Percentiles rank a stretch among this genome's conserved stretches.
phyloP scores from a whole-genome alignment of 2,888 invertebrate species.

The Bugulina stolonifera region DNA sequence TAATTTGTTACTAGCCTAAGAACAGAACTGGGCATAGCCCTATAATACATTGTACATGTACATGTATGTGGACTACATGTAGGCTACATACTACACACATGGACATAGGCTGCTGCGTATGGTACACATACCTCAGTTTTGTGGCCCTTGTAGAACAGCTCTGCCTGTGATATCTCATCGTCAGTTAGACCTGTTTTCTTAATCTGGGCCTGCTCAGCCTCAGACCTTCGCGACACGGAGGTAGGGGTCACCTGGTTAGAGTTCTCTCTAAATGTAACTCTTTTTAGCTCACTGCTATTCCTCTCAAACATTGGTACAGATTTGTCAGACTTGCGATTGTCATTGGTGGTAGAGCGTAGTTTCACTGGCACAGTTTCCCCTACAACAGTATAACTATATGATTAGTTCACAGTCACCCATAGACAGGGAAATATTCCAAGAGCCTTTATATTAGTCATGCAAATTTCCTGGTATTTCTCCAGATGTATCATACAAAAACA shows the following conservation, averaged over 20 bases:
- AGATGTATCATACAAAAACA: no score
- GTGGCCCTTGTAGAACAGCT: conserved; percentile 24
- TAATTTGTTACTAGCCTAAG: no score
- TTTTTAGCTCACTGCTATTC: conserved; percentile 10
- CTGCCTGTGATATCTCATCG: conserved; percentile 24
- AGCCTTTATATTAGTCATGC: no score
- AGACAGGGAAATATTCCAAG: no score
- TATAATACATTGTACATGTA: no score
- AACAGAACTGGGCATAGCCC: no score
- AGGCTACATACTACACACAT: no score
- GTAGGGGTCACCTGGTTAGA: not conserved
- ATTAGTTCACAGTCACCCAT: no score
- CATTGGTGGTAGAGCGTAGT: conserved; percentile 7
- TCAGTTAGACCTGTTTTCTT: conserved; percentile 7
- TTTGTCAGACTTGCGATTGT: conserved; percentile 12
- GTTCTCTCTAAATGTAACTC: conserved; percentile 19
- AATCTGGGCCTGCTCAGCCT: not conserved
- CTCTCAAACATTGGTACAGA: conserved; percentile 24
- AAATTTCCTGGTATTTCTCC: no score
- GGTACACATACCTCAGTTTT: conserved; percentile 27
- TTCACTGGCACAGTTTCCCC: conserved; percentile 26
- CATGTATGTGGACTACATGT: no score
- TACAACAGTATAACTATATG: no score
- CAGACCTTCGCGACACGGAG: not conserved
- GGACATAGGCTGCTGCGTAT: no score